These are phyloP conservation scores for Rhinichthys klamathensis DNA, from an alignment of 2,113 vertebrate species.

Conservation along the genomic window DNA sequence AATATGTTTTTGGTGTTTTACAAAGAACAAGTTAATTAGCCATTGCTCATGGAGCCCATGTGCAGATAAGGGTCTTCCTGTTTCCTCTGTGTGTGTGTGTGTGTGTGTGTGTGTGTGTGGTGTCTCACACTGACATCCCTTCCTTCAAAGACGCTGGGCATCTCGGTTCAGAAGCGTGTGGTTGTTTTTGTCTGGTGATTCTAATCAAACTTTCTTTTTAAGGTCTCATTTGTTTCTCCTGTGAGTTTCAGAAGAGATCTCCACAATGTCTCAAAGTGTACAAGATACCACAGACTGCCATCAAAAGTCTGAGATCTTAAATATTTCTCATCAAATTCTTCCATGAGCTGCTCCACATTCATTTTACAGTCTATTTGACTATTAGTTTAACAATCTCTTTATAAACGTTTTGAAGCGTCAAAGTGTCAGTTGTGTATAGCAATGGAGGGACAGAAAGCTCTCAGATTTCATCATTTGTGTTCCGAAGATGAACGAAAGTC, in stretches of 20 bases:
- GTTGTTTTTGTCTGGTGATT: neutral
- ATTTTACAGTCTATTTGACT: too few species aligned
- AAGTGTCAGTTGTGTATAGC: too few species aligned
- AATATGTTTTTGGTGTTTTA: slow-evolving; percentile 8
- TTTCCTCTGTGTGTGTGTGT: slow-evolving; percentile 22
- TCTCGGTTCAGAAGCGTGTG: neutral
- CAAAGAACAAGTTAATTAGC: slow-evolving; percentile 26
- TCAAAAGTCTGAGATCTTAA: too few species aligned
- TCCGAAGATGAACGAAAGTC: too few species aligned
- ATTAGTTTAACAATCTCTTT: too few species aligned
- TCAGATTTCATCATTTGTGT: too few species aligned
- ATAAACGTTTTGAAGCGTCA: too few species aligned
- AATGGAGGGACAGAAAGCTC: too few species aligned
- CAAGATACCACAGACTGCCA: neutral
- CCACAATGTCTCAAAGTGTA: neutral
- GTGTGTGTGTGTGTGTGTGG: slow-evolving; percentile 14
- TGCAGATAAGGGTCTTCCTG: slow-evolving; percentile 52
- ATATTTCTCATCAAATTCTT: too few species aligned
- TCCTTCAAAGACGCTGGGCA: neutral
- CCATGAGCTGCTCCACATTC: too few species aligned
- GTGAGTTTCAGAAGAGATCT: neutral
- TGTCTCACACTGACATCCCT: slow-evolving; percentile 11
- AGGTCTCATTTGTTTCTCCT: neutral
- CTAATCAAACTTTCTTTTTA: neutral
- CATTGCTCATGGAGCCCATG: slow-evolving; percentile 48